Conservation (phyloP, 2,888 invertebrate species). For the Timema podura region DNA sequence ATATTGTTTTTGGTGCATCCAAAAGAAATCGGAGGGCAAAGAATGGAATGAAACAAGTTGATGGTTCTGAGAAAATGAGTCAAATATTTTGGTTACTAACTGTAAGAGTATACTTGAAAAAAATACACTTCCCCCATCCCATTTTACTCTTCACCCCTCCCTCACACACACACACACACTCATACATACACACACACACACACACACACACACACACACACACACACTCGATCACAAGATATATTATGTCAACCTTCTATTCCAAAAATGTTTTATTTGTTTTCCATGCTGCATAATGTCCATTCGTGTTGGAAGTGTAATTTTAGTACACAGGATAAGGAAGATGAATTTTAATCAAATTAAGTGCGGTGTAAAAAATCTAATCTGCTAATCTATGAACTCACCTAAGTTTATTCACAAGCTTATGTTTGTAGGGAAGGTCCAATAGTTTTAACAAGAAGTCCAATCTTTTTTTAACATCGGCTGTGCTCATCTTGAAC, state of each 20-base stretch:
- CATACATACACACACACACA: background rate
- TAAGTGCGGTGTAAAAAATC: too few relatives aligned
- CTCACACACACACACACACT: background rate
- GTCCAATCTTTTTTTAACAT: slow-evolving; percentile 66
- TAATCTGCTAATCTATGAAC: background rate
- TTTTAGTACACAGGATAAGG: too few relatives aligned
- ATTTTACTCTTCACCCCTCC: background rate
- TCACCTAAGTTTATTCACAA: slow-evolving; percentile 63
- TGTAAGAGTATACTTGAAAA: background rate
- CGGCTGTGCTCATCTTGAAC: slow-evolving; percentile 64
- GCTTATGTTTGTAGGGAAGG: slow-evolving; percentile 53
- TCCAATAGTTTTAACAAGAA: slow-evolving; percentile 65
- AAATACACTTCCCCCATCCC: background rate
- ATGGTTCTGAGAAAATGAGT: background rate
- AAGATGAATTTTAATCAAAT: too few relatives aligned
- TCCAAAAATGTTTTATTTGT: too few relatives aligned
- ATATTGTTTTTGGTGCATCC: background rate
- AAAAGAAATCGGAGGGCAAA: background rate
- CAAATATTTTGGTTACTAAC: background rate
- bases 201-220: background rate
- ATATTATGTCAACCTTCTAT: too few relatives aligned
- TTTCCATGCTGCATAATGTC: too few relatives aligned
- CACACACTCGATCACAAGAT: background rate
- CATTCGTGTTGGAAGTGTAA: too few relatives aligned
- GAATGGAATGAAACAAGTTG: background rate